Base-by-base conservation (phyloP, 2,888 invertebrate species). In the Torymus auratus region DNA sequence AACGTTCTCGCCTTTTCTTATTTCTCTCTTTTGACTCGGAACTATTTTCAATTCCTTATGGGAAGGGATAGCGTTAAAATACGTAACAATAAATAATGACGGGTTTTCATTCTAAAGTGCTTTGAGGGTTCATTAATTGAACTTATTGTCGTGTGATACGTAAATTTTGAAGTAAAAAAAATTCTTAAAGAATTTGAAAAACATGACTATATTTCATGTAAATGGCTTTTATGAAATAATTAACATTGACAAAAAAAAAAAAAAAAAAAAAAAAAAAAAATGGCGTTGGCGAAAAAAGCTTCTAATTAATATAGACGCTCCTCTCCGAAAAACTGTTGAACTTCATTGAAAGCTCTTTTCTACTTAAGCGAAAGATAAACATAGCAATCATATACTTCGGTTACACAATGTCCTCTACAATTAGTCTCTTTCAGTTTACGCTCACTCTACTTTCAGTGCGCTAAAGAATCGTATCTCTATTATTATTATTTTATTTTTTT, bases 331-430 rank as follows among this genome's bases (percentile, higher is more conserved):
- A 41, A 7, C 41, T 1, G 41, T 41, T 41, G 1, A 41, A 41
- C 64, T 69, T 74, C 17, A 28, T 17, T 60, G 20, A 73, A 62
- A 67, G 15, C 58, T 67, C n/a, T 55, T 76, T 80, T 80, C 67
- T 64, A 73, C 58, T 20, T 23, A 2, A 53, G 28, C 23, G 55
- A 60, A 12, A 7, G 14, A 64, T 17, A 68, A 62, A 41, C 41
- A 41, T 41, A 41, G 0, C 11, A 53, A 20, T 71, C 56, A 75
- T 75, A 71, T 76, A 69, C 82, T 82, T 82, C 76, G 79, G 56
- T 82, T 79, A 76, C 58, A 52, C 7, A 72, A 74, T 70, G 58
- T 60, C 62, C 28, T 61, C 60, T 74, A 75, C 23, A 67, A 67
- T 68, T 56, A n/a, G 56, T 75, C 52, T 41, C 53, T 61, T 76